These are phyloP conservation scores for Sarcophaga peregrina DNA, from an alignment of 1,140 invertebrate species.

Conservation along the genomic window DNA sequence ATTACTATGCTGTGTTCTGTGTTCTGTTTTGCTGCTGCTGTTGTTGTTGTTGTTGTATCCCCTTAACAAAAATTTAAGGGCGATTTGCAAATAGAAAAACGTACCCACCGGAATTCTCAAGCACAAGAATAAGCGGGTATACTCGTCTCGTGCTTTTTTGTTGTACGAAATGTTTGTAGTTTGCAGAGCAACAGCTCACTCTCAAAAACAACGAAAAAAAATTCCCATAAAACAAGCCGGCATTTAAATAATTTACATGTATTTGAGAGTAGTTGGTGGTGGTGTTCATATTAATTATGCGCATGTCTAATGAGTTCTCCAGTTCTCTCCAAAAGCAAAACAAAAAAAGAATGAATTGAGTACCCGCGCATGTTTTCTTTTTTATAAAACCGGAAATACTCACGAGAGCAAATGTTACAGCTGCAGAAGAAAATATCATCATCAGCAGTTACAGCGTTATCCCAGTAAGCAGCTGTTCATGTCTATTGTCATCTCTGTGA, in stretches of 20 bases:
- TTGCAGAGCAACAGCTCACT: not conserved
- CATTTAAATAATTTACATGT: constrained; percentile 4
- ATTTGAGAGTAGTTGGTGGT: too few species aligned
- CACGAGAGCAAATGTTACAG: not conserved
- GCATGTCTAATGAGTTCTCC: not conserved
- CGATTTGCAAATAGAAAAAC: too few species aligned
- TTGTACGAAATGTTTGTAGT: not conserved
- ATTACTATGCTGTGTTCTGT: too few species aligned
- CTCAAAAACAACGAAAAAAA: too few species aligned
- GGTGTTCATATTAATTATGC: not conserved
- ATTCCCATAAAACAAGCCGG: not conserved
- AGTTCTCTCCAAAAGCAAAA: not conserved
- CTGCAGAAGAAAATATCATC: not conserved
- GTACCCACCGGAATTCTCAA: too few species aligned
- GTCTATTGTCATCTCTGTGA: too few species aligned
- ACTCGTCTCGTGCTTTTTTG: too few species aligned
- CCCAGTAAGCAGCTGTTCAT: not conserved
- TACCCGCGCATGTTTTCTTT: not conserved
- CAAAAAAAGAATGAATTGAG: not conserved
- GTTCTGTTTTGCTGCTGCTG: too few species aligned
- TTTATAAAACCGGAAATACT: not conserved
- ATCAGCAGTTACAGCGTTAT: not conserved
- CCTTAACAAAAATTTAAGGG: too few species aligned
- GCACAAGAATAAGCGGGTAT: too few species aligned
- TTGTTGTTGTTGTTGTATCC: too few species aligned